Evolutionary conservation across 2,113 vertebrate species (phyloP).

Genomic region (Vulpes ferrilata): DNA sequence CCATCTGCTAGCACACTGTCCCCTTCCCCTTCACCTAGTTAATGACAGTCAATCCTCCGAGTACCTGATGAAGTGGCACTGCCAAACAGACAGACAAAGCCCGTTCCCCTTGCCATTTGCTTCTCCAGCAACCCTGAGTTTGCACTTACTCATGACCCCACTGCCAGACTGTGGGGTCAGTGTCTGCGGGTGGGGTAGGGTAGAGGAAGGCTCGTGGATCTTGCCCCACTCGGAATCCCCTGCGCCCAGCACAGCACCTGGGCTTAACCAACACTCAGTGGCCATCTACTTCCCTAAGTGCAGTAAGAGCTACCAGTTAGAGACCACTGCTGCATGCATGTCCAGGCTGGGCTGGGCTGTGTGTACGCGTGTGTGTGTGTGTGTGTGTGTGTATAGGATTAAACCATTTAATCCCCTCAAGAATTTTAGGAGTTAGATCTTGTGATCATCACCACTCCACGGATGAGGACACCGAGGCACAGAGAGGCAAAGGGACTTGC

Average conservation of each 20-base stretch:
- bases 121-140: not conserved
- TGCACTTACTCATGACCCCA: too few relatives aligned
- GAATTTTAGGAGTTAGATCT: not conserved
- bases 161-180: not conserved
- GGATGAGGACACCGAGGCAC: not conserved
- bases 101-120: not conserved
- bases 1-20: not conserved
- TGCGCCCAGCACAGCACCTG: not conserved
- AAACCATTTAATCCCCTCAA: not conserved
- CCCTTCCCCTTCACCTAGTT: slow-evolving; percentile 22
- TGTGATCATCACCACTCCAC: not conserved
- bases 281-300: not conserved
- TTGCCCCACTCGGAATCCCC: not conserved
- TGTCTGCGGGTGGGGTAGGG: not conserved
- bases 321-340: not conserved
- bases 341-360: not conserved
- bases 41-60: not conserved
- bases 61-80: not conserved
- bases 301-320: not conserved
- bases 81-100: not conserved
- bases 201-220: not conserved
- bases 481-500: not conserved
- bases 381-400: fast-evolving
- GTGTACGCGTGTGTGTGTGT: fast-evolving
- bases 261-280: fast-evolving